phyloP scores from a whole-genome alignment of 2,888 invertebrate genomes.

The Hypena proboscidalis region DNA sequence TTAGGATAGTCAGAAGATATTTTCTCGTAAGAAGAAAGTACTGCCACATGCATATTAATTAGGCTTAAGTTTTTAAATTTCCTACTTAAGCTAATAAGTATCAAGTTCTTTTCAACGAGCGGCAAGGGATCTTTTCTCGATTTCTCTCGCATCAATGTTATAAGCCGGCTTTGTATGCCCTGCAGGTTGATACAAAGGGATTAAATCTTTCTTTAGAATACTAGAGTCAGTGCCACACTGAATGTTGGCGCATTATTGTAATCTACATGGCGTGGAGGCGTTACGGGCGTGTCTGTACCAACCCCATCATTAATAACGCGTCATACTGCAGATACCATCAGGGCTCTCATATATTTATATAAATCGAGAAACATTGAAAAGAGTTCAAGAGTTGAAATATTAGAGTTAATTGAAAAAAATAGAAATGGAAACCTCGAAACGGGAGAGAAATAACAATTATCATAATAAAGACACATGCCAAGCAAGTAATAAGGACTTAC shows the following conservation, averaged over 20 bases:
- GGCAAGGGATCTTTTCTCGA: too few relatives aligned
- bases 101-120: background rate
- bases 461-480: too few relatives aligned
- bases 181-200: too few relatives aligned
- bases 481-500: too few relatives aligned
- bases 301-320: slow-evolving; percentile 60
- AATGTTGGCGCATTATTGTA: slow-evolving; percentile 38
- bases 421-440: too few relatives aligned
- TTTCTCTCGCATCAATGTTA: too few relatives aligned
- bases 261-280: slow-evolving; percentile 45
- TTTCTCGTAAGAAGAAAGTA: slow-evolving; percentile 6
- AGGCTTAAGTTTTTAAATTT: slow-evolving; percentile 4
- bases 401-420: too few relatives aligned
- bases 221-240: slow-evolving; percentile 6
- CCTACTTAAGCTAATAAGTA: background rate
- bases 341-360: too few relatives aligned
- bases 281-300: slow-evolving; percentile 51
- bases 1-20: slow-evolving; percentile 17
- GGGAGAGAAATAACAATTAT: too few relatives aligned
- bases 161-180: too few relatives aligned
- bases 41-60: slow-evolving; percentile 2
- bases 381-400: too few relatives aligned
- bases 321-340: slow-evolving; percentile 51
- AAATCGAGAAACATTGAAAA: too few relatives aligned
- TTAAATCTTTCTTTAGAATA: background rate